Conservation (phyloP, 2,113 vertebrate species). For the Scomber colias region DNA sequence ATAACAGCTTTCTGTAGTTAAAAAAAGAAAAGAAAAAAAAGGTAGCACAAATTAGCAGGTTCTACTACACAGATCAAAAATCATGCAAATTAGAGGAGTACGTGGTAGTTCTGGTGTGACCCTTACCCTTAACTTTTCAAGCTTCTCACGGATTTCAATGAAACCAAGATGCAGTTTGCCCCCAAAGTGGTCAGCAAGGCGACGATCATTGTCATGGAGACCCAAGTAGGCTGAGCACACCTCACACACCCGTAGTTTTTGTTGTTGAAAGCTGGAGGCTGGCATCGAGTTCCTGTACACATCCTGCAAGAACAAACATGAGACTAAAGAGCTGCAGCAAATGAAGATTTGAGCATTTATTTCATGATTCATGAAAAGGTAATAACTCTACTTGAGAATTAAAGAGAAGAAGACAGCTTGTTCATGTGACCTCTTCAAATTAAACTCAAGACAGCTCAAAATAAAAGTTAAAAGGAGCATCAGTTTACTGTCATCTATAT, state of each 20-base stretch:
- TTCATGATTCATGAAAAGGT: not conserved
- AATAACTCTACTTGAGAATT: not conserved
- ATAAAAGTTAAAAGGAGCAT: no score
- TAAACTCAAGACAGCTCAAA: no score
- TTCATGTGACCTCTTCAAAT: no score
- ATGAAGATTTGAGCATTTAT: not conserved
- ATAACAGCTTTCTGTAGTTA: constrained; percentile 91
- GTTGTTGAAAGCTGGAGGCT: constrained; percentile 98
- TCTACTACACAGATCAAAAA: not conserved
- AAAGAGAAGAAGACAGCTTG: not conserved
- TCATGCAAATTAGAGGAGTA: not conserved
- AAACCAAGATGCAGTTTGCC: constrained; percentile 98
- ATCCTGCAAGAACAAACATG: constrained; percentile 84
- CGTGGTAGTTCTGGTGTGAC: not conserved
- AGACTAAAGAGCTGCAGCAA: not conserved
- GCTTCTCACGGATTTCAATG: constrained; percentile 98
- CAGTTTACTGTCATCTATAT: no score
- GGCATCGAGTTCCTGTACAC: constrained; percentile 99
- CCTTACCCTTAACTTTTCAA: constrained; percentile 95
- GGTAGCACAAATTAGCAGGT: not conserved
- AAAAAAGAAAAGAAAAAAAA: not conserved
- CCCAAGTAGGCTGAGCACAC: constrained; percentile 98
- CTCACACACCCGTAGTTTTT: constrained; percentile 97
- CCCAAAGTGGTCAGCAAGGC: constrained; percentile 98
- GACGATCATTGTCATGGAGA: constrained; percentile 97